These are phyloP conservation scores for Linnaemya tessellans DNA, from an alignment of 2,888 invertebrate species.

Conservation along the genomic window DNA sequence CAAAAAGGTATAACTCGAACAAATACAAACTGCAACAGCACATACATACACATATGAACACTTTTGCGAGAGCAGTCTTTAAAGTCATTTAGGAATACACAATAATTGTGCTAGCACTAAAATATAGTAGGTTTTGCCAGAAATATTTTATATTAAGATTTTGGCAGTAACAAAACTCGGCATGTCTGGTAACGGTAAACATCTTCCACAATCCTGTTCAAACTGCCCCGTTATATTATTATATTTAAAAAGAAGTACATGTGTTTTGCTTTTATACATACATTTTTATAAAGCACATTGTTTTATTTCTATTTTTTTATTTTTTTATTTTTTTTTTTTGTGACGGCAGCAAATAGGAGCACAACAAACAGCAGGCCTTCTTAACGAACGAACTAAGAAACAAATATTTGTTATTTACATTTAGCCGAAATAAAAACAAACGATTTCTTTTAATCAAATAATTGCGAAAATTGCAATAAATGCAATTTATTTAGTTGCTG, in stretches of 20 bases:
- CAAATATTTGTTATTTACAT: constrained; percentile 70
- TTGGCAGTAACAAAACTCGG: too few species aligned
- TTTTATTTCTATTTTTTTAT: constrained; percentile 47
- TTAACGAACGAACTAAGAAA: constrained; percentile 63
- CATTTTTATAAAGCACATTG: constrained; percentile 9
- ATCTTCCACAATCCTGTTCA: not conserved
- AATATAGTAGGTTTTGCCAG: not conserved
- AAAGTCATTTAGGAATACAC: not conserved
- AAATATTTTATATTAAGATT: too few species aligned
- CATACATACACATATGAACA: not conserved
- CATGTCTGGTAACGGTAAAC: not conserved
- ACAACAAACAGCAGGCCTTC: constrained; percentile 34
- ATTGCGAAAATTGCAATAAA: constrained; percentile 51
- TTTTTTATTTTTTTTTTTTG: constrained; percentile 43
- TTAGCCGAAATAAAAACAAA: not conserved
- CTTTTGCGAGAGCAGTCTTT: not conserved
- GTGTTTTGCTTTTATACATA: not conserved
- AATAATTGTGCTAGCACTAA: not conserved
- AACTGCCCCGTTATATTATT: not conserved
- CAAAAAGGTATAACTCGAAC: constrained; percentile 51
- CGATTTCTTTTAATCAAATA: constrained; percentile 58
- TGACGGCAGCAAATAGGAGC: not conserved
- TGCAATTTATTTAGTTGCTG: constrained; percentile 36
- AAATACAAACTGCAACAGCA: constrained; percentile 8
- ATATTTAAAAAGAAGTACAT: not conserved